Base-by-base conservation (phyloP, 1,140 invertebrate species). In the Wasmannia auropunctata region DNA sequence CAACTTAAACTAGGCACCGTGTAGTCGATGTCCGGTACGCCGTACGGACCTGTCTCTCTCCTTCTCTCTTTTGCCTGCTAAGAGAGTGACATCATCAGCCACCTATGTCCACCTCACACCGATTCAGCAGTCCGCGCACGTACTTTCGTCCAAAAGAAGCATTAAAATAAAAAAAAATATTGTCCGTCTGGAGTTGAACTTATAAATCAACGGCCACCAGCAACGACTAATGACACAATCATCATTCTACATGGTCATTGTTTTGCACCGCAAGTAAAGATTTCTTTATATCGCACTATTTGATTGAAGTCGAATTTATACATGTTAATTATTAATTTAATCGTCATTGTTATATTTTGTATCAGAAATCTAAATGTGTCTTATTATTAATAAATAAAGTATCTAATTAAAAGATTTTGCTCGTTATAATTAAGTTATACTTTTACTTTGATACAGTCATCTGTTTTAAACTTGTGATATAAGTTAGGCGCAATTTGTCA, bases 61-160 rank as follows among this genome's bases (percentile, higher is more conserved):
- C 67, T 60, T 46, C 65, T 80, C 65, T 86, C 79, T 69, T 81
- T 65, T 80, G 46, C 54, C 69, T 49, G 43, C 58, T 80, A 87
- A 85, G 69, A 86, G 56, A 92, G 92, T 94, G 94, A 94, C 93
- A 94, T 94, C 94, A 95, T 92, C 92, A 91, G 88, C 89, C 91
- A 92, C 91, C 92, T 93, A 93, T 94, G 93, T 92, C 90, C 90
- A 92, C 77, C 88, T 92, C 87, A 84, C 89, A 79, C 90, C 87
- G 85, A 92, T 94, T 88, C 86, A 85, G 90, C 87, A 95, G 74
- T 69, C 94, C 69, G 80, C 86, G 90, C 93, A 94, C 94, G 94
- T 95, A 92, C 86, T 91, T 91, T 93, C 80, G 80, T 43, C 88
- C 88, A 91, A 93, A 94, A 93, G 87, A 75, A 92, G 76, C 76